A percentile compares a stretch with the other conserved stretches of the same genome.
These are phyloP conservation scores for Pelochelys cantorii DNA, from an alignment of 2,797 vertebrate species.

Conservation along the genomic window DNA sequence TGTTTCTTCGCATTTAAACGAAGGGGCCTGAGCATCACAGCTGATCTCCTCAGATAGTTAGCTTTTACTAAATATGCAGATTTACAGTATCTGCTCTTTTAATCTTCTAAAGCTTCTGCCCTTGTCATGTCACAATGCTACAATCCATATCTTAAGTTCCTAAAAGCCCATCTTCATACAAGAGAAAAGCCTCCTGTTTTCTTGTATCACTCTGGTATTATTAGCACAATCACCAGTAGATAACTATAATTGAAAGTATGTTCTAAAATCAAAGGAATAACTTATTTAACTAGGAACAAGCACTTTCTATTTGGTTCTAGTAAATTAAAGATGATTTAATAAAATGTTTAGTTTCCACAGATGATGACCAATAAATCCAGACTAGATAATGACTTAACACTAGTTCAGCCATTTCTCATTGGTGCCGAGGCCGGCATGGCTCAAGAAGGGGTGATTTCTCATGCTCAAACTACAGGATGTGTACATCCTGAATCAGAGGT, in stretches of 20 bases:
- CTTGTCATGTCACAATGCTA: background rate
- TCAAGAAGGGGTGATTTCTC: background rate
- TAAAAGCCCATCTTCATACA: background rate
- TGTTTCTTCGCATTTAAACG: background rate
- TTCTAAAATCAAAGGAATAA: background rate
- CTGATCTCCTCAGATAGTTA: background rate
- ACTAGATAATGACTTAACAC: background rate
- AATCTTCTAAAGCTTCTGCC: background rate
- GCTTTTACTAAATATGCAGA: background rate
- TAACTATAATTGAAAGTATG: background rate
- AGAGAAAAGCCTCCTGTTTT: background rate
- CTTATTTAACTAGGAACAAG: background rate
- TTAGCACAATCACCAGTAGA: background rate
- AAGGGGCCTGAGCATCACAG: background rate
- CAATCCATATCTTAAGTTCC: background rate
- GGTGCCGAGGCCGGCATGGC: background rate
- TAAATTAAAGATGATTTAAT: background rate
- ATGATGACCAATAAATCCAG: background rate
- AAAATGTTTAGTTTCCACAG: background rate
- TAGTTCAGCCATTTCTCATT: background rate
- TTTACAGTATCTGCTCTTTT: background rate
- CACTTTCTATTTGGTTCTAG: background rate
- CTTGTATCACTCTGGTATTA: background rate
- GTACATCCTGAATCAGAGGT: background rate
- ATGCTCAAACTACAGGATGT: background rate